Base-by-base conservation (phyloP, 1,140 invertebrate genomes). In the Polypedilum vanderplanki region DNA sequence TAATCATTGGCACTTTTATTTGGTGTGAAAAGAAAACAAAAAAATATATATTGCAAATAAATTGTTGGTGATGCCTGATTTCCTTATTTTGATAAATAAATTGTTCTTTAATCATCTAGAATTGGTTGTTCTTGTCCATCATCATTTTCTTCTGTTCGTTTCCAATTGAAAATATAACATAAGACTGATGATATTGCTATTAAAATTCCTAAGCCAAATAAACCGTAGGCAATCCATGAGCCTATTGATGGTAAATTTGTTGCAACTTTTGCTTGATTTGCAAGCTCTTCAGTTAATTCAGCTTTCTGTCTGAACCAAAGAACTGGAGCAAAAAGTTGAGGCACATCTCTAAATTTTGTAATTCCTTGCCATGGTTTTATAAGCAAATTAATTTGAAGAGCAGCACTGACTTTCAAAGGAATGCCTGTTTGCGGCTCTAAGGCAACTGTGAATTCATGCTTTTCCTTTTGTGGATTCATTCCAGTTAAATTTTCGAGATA, bases 281-380 rank as follows among this genome's bases (percentile, higher is more conserved):
- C 87, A 76, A 88, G 86, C n/a, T 87, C 80, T 24, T 85, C 77
- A n/a, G 86, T 87, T 18, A 91, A 82, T 70, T 81, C 76, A 20
- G 88, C 87, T 76, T 87, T 85, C 82, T 93, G 90, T 10, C 85
- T 82, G 81, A 93, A 93, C 90, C 91, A 92, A 77, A 93, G 82
- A 84, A 90, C 87, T 12, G 91, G 91, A 81, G 87, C 87, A 40
- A 82, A 65, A 0, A 84, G 85, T 75, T 82, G 84, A 5, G 79
- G 84, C n/a, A 89, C 77, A 75, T 85, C 81, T 74, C 85, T 80
- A 75, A 87, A 86, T 15, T 88, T 80, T 3, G 88, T 88, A 80
- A 90, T 87, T 1, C 80, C 79, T 17, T 79, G 40, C 40, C 89
- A 84, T 3, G 86, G 85, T 77, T 89, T 79, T 0, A 92, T 79